Base-by-base conservation (phyloP, 2,797 vertebrate genomes). In the Bovichtus variegatus region DNA sequence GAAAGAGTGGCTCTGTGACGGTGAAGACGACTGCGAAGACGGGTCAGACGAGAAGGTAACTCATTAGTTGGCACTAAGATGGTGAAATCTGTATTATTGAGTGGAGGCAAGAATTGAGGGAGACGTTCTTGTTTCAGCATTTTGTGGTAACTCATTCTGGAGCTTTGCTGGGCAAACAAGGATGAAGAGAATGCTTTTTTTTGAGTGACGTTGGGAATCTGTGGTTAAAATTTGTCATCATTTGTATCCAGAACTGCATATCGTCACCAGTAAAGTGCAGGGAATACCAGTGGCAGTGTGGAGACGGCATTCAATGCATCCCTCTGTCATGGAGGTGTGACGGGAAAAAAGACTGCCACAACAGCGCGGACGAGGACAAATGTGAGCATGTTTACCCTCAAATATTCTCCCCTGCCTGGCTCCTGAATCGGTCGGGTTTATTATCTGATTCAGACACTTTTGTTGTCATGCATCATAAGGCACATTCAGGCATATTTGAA, bases 1-100 rank as follows among this genome's bases (percentile, higher is more conserved):
- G 0, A 91, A 92, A 31, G 96, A 96, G 16, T 99, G 98, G 98
- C 65, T 94, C 46, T 99, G 98, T 16, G 98, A 99, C 2, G 96
- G 95, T 0, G 84, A 95, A 4, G n/a, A 91, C 0, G 98, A 99
- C 94, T 99, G 98, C 44, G 41, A 54, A 18, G 97, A 99, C 0
- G 96, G 96, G 1, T 93, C 93, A 0, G 98, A 99, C 0, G 98
- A 99, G 85, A 94, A 95, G 94, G 97, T 97, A 81, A 73, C 69
- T 3, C 5, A 10, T 23, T 40, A 9, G 10, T 4, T 23, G 4
- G 3, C 40, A 4, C 18, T 18, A 15, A 38, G 40, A 2, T 15
- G 16, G n/a, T n/a, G n/a, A n/a, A 15, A 38, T 63, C 16, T 12
- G 10, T 34, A 9, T 31, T 47, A n/a, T 36, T 53, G 9, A 49